A percentile compares a stretch with the other conserved stretches of the same genome.
Conservation (phyloP, 1,140 invertebrate genomes). For the Drosophila littoralis region DNA sequence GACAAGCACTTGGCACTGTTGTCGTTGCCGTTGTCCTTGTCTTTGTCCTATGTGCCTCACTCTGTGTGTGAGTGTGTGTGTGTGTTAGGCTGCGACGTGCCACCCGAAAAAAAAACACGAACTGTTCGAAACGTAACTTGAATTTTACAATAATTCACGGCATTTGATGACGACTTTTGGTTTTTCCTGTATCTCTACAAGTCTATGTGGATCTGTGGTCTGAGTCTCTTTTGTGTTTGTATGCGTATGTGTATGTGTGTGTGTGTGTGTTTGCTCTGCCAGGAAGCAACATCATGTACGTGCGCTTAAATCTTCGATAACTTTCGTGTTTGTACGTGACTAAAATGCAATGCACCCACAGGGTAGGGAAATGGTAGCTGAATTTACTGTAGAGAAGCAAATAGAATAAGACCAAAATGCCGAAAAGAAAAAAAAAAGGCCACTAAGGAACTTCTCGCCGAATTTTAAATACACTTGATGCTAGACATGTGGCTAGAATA, state of each 20-base stretch:
- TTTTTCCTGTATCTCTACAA: conserved; percentile 33
- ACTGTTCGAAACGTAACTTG: conserved; percentile 42
- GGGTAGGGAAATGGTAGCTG: background rate
- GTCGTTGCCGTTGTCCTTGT: conserved; percentile 16
- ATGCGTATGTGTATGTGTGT: conserved; percentile 8
- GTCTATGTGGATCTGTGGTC: conserved; percentile 21
- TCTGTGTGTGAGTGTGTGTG: conserved; percentile 1
- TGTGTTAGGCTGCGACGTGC: conserved; percentile 16
- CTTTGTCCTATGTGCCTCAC: background rate
- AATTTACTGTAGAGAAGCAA: conserved; percentile 27
- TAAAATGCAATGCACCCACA: conserved; percentile 70
- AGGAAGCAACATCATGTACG: conserved; percentile 69
- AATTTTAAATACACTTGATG: too few relatives aligned
- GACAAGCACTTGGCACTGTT: conserved; percentile 77
- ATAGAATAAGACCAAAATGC: conserved; percentile 51
- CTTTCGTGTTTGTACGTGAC: conserved; percentile 73
- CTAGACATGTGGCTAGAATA: too few relatives aligned
- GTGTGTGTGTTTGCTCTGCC: conserved; percentile 34
- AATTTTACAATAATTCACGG: conserved; percentile 76
- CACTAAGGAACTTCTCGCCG: too few relatives aligned
- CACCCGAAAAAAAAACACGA: conserved; percentile 13
- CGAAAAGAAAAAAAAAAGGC: conserved; percentile 9
- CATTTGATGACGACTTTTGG: conserved; percentile 71
- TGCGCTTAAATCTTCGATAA: conserved; percentile 81
- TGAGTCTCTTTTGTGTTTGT: background rate